Percentiles rank a stretch among this genome's conserved stretches.
Evolutionary conservation across 1,140 invertebrate species (phyloP).

Genomic region (Pomacea maculata): DNA sequence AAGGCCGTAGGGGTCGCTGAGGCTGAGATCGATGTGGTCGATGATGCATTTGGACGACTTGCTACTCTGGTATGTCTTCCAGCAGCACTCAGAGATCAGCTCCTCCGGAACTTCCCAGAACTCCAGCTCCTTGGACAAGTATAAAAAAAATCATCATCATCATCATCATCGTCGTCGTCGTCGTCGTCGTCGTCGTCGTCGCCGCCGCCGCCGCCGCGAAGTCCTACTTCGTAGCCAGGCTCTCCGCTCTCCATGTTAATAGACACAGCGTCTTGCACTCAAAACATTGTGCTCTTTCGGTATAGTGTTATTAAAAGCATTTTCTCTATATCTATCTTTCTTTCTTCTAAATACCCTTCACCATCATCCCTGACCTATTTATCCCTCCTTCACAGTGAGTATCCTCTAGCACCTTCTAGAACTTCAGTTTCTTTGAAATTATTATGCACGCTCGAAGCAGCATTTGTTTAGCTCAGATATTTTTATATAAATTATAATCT

Average conservation of each 20-base stretch:
- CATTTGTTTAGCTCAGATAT: too few species aligned
- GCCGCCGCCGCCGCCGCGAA: neutral
- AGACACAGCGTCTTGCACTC: too few species aligned
- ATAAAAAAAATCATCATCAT: neutral
- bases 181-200: neutral
- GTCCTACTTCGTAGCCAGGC: too few species aligned
- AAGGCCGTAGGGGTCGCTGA: conserved; percentile 17
- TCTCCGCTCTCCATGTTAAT: fast-evolving
- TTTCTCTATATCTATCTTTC: neutral
- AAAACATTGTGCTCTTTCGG: too few species aligned
- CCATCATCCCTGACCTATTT: neutral
- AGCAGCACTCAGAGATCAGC: conserved; percentile 22
- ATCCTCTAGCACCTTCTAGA: neutral
- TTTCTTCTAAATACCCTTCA: neutral
- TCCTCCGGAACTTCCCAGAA: conserved; percentile 23
- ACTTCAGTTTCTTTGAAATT: neutral
- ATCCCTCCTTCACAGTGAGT: neutral
- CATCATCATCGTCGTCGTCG: neutral
- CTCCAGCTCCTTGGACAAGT: conserved; percentile 5
- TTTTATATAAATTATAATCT: too few species aligned
- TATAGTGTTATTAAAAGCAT: neutral
- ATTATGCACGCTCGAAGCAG: too few species aligned
- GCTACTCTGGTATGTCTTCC: conserved; percentile 22
- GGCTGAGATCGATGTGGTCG: conserved; percentile 21
- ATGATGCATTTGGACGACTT: conserved; percentile 22